Percentiles rank a stretch among this genome's conserved stretches.
phyloP scores from a whole-genome alignment of 2,113 vertebrate species.

The Oryzias curvinotus region DNA sequence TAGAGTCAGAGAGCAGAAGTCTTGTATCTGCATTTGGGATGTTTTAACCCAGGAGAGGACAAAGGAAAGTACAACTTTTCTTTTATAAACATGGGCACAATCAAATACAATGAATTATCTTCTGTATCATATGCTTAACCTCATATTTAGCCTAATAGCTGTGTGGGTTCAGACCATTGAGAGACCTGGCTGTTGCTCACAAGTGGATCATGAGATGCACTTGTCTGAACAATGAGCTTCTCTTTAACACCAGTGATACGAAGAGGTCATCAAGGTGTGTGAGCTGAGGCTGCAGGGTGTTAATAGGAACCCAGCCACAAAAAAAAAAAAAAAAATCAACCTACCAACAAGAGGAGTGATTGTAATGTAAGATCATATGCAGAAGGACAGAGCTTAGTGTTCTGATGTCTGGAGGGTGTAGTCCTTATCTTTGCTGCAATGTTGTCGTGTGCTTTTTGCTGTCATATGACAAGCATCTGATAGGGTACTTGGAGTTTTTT shows the following conservation, averaged over 20 bases:
- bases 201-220: slow-evolving; percentile 45
- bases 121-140: no score
- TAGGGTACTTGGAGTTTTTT: slow-evolving; percentile 2
- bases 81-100: no score
- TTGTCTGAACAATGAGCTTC: slow-evolving; percentile 33
- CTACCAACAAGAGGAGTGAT: slow-evolving; percentile 42
- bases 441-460: slow-evolving; percentile 2
- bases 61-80: slow-evolving; percentile 6
- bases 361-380: slow-evolving; percentile 29
- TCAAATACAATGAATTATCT: no score
- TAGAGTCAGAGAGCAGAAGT: slow-evolving; percentile 25
- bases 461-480: slow-evolving; percentile 53
- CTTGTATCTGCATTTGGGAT: slow-evolving; percentile 19
- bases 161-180: slow-evolving; percentile 20
- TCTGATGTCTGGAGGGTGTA: slow-evolving; percentile 10
- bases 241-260: slow-evolving; percentile 17
- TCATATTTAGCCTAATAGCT: background rate
- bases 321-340: background rate
- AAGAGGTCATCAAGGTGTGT: slow-evolving; percentile 39
- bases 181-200: slow-evolving; percentile 21
- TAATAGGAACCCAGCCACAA: background rate
- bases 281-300: slow-evolving; percentile 24
- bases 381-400: slow-evolving; percentile 5
- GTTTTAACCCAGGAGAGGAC: slow-evolving; percentile 4
- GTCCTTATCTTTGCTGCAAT: slow-evolving; percentile 4